Base-by-base conservation (phyloP, 2,797 vertebrate genomes). In the Carduelis carduelis region DNA sequence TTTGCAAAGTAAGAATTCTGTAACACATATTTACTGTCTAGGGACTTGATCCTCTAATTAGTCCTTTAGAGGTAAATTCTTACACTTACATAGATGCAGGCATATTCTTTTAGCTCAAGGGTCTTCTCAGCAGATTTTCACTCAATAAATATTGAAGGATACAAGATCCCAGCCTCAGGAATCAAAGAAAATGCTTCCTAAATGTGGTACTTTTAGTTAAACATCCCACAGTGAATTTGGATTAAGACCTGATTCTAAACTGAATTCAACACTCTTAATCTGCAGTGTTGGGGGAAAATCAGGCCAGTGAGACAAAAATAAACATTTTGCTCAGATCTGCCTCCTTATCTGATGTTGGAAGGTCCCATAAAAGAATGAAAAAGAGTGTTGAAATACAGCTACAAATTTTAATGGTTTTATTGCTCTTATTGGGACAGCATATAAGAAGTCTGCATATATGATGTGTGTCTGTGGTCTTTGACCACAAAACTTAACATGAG, bases 381-480 rank as follows among this genome's bases (percentile, higher is more conserved):
- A 85, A 39, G 17, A 72, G 50, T 4, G 1, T 59, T 95, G 91
- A 94, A 95, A 84, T 89, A 76, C 59, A 90, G 55, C 90, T 89
- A 85, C 69, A 70, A 83, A 80, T 63, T 76, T 76, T 6, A 83
- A 82, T 64, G 55, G 2, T 26, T 94, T 95, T 87, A 88, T 87
- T 95, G 50, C 78, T 94, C 60, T 89, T 96, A 92, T 75, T 85
- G 65, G 87, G 64, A 82, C 65, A 88, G 76, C 35, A 18, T 88
- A 68, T 86, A 92, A 83, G 81, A 87, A 87, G 87, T 37, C 74
- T 93, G 35, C 5, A 35, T 90, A 35, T 93, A 74, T 70, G 90
- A 56, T 92, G 61, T 57, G 55, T 57, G 44, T 83, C 94, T 94
- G 94, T 95, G 94, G 96, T 95, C 96, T 93, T 85, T 78, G 83